Conservation (phyloP, 2,797 vertebrate genomes). For the Notoglanidium macrostoma region DNA sequence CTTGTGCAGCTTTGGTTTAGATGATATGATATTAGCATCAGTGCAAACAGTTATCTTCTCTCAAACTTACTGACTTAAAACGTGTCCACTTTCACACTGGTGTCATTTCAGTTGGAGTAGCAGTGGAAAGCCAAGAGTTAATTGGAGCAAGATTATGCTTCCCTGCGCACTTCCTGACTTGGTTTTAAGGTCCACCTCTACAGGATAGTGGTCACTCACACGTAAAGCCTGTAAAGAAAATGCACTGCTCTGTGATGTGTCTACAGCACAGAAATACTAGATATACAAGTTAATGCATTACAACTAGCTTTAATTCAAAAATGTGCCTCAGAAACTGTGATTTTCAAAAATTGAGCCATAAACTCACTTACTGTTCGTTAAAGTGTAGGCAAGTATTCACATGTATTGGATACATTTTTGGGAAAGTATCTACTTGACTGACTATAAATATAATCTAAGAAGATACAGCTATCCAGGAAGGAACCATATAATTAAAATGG, state of each 20-base stretch:
- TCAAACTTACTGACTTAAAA: not conserved
- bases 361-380: not conserved
- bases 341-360: not conserved
- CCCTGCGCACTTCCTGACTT: conserved; percentile 9
- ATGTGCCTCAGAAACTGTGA: not conserved
- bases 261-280: not conserved
- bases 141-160: not conserved
- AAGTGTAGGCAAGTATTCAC: not conserved
- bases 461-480: not conserved
- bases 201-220: conserved; percentile 78
- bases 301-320: not conserved
- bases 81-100: not conserved
- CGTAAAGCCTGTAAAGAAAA: conserved; percentile 68
- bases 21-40: conserved; percentile 11
- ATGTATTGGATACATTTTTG: not conserved
- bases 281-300: not conserved
- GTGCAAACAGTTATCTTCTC: not conserved
- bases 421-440: not conserved
- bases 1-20: not conserved
- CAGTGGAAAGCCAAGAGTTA: conserved; percentile 41
- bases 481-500: not conserved
- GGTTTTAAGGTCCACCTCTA: conserved; percentile 71
- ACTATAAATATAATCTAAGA: not conserved
- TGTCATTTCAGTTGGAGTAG: conserved; percentile 35
- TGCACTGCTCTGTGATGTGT: not conserved